phyloP scores from a whole-genome alignment of 2,888 invertebrate species.

The Hedya salicella region DNA sequence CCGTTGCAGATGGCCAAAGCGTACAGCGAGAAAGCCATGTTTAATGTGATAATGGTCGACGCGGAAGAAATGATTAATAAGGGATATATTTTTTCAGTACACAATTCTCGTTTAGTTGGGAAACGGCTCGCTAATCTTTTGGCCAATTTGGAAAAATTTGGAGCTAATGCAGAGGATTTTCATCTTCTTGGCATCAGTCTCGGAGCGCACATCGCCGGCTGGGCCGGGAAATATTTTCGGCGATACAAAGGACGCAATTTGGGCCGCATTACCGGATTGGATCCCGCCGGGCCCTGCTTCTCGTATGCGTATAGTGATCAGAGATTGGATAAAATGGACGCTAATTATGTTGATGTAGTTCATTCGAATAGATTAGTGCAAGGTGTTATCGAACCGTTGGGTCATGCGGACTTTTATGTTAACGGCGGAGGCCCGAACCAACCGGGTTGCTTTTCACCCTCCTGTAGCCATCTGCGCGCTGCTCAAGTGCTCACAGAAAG shows the following conservation, averaged over 20 bases:
- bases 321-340: conserved; percentile 75
- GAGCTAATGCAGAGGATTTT: conserved; percentile 76
- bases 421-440: conserved; percentile 89
- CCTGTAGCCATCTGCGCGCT: conserved; percentile 79
- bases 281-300: conserved; percentile 82
- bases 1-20: conserved; percentile 74
- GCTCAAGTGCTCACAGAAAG: conserved; percentile 77
- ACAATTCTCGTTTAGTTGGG: conserved; percentile 78
- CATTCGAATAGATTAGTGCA: conserved; percentile 79
- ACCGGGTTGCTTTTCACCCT: conserved; percentile 87
- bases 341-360: conserved; percentile 75
- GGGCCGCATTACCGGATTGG: conserved; percentile 79
- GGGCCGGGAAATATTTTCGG: conserved; percentile 77
- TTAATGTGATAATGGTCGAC: conserved; percentile 78
- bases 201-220: conserved; percentile 85
- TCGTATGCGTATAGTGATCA: conserved; percentile 74
- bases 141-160: conserved; percentile 74
- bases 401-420: conserved; percentile 90
- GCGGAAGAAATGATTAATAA: conserved; percentile 76
- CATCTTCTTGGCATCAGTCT: conserved; percentile 86
- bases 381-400: conserved; percentile 84
- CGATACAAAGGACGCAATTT: conserved; percentile 68
- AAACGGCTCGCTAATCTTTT: conserved; percentile 82
- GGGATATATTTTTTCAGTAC: conserved; percentile 75
- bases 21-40: conserved; percentile 76